Percentiles rank a stretch among this genome's conserved stretches.
Evolutionary conservation across 2,113 vertebrate species (phyloP).

Genomic region (Delphinapterus leucas): DNA sequence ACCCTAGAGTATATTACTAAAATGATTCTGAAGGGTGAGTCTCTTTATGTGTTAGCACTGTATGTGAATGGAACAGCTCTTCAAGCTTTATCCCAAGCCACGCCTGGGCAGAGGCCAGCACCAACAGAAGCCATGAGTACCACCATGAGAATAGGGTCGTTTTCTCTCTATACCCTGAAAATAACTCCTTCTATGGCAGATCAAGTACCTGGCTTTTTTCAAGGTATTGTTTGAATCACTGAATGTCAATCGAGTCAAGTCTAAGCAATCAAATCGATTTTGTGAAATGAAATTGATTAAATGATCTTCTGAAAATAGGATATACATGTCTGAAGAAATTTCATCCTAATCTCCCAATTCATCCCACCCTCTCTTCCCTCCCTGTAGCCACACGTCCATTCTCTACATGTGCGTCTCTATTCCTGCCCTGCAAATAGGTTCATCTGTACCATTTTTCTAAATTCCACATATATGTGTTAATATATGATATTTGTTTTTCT

Average conservation of each 20-base stretch:
- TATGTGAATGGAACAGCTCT: neutral
- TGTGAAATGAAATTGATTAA: neutral
- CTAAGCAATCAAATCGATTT: neutral
- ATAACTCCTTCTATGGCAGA: neutral
- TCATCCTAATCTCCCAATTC: neutral
- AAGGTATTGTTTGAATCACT: neutral
- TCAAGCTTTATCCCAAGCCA: neutral
- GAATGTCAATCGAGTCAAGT: neutral
- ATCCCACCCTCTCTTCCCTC: no score
- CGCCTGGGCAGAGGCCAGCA: accelerated
- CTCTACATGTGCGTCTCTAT: no score
- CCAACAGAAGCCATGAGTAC: neutral
- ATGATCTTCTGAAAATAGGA: neutral
- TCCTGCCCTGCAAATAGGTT: no score
- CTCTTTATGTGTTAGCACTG: neutral
- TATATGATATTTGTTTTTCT: no score
- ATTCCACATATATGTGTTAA: no score
- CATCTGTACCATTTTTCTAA: no score
- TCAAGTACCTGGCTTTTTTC: neutral
- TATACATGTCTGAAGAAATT: neutral
- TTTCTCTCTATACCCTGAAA: neutral
- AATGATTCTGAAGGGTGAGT: neutral
- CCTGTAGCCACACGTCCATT: no score
- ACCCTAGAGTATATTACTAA: neutral
- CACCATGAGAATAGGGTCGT: neutral